These are phyloP conservation scores for Strigamia transsilvanica DNA, from an alignment of 2,888 invertebrate species.

Conservation along the genomic window DNA sequence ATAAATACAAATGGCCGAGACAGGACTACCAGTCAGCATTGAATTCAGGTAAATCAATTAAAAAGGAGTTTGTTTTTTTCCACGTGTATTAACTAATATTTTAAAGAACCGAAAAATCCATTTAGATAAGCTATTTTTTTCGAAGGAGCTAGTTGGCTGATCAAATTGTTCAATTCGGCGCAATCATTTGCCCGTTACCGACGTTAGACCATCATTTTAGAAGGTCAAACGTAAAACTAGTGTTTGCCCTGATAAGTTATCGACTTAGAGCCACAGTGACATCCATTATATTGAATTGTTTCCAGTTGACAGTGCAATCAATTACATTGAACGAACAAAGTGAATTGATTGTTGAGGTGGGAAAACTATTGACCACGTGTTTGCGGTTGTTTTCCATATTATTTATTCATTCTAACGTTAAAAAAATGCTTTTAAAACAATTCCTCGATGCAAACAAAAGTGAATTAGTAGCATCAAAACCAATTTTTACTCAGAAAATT, in stretches of 20 bases:
- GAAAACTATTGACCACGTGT: not conserved
- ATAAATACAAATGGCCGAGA: slow-evolving; percentile 7
- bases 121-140: not conserved
- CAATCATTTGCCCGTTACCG: not conserved
- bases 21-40: not conserved
- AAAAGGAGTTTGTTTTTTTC: not conserved
- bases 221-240: slow-evolving; percentile 5
- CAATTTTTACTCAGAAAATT: too few species aligned
- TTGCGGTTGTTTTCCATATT: not conserved
- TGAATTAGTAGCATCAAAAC: too few species aligned
- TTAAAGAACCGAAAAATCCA: not conserved
- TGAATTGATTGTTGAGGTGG: too few species aligned
- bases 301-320: not conserved
- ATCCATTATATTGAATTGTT: slow-evolving; percentile 8
- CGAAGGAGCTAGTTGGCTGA: not conserved
- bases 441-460: too few species aligned
- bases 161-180: not conserved
- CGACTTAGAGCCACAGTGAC: not conserved
- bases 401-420: too few species aligned
- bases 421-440: too few species aligned
- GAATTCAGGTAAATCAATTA: slow-evolving; percentile 26
- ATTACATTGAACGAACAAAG: not conserved
- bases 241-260: not conserved
- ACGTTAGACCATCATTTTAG: not conserved
- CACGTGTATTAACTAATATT: not conserved